Evolutionary conservation across 2,888 invertebrate genomes (phyloP).

Genomic region (Eristalis tenax): DNA sequence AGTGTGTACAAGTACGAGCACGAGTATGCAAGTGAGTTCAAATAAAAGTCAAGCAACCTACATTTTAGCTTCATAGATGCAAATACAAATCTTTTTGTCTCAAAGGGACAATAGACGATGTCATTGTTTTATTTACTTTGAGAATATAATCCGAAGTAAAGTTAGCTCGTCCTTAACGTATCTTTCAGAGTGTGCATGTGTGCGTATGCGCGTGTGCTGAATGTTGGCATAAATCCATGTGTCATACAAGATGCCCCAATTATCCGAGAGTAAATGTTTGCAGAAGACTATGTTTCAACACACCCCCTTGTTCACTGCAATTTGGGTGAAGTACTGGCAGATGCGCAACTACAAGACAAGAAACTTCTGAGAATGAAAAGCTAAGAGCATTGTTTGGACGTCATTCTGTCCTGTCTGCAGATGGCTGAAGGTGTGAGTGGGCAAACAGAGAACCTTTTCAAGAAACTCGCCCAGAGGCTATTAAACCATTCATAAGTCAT

Average conservation of each 20-base stretch:
- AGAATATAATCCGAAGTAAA: conserved; percentile 54
- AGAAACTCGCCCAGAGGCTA: conserved; percentile 62
- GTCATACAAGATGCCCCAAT: conserved; percentile 69
- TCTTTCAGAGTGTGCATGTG: background rate
- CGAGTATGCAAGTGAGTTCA: conserved; percentile 32
- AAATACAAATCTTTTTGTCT: conserved; percentile 47
- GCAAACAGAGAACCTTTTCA: conserved; percentile 61
- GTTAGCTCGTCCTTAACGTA: conserved; percentile 32
- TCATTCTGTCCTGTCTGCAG: background rate
- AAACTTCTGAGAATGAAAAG: conserved; percentile 39
- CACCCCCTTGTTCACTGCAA: conserved; percentile 2
- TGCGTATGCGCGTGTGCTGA: no score
- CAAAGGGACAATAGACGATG: conserved; percentile 42
- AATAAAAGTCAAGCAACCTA: conserved; percentile 67
- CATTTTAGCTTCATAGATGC: conserved; percentile 50
- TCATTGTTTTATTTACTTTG: conserved; percentile 64
- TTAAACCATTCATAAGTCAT: conserved; percentile 63
- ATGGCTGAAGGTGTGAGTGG: conserved; percentile 53
- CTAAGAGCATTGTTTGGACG: conserved; percentile 55
- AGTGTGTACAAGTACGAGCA: background rate
- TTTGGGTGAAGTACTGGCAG: conserved; percentile 47
- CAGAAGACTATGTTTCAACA: conserved; percentile 48
- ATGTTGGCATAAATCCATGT: conserved; percentile 53
- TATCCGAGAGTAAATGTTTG: conserved; percentile 67
- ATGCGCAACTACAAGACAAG: conserved; percentile 9